Conservation (phyloP, 2,113 vertebrate genomes). For the Triplophysa siluroides region DNA sequence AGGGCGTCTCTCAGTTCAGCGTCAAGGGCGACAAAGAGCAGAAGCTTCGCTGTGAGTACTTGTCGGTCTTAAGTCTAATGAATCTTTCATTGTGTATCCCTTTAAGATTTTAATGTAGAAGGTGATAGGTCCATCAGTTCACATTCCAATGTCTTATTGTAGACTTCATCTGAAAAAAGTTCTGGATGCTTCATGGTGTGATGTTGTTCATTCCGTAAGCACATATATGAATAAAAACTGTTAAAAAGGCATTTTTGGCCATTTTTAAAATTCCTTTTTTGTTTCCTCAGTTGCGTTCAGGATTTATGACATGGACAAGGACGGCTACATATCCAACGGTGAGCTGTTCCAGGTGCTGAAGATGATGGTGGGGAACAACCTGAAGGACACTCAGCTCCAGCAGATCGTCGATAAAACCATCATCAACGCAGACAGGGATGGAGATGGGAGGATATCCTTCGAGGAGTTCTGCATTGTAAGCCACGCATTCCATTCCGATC, state of each 20-base stretch:
- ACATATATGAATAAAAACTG: neutral
- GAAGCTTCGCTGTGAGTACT: slow-evolving; percentile 89
- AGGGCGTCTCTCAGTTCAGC: slow-evolving; percentile 91
- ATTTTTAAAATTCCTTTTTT: neutral
- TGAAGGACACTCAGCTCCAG: slow-evolving; percentile 93
- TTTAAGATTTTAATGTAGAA: no score
- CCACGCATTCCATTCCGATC: slow-evolving; percentile 24
- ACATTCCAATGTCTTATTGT: no score
- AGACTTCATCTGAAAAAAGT: no score
- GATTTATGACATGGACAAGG: slow-evolving; percentile 93
- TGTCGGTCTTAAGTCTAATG: slow-evolving; percentile 1
- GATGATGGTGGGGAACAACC: slow-evolving; percentile 95
- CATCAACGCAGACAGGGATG: slow-evolving; percentile 93
- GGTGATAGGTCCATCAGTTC: no score
- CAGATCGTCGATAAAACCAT: slow-evolving; percentile 95
- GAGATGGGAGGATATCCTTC: slow-evolving; percentile 92
- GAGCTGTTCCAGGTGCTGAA: slow-evolving; percentile 93
- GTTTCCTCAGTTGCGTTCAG: slow-evolving; percentile 82
- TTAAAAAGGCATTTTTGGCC: neutral
- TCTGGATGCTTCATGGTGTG: no score
- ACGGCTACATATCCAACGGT: slow-evolving; percentile 90
- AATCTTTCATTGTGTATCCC: no score
- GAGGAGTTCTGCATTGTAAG: slow-evolving; percentile 93
- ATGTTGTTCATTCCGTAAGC: neutral
- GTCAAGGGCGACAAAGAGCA: slow-evolving; percentile 93